A percentile compares a stretch with the other conserved stretches of the same genome.
phyloP scores from a whole-genome alignment of 2,888 invertebrate genomes.

The Tortricodes alternella region DNA sequence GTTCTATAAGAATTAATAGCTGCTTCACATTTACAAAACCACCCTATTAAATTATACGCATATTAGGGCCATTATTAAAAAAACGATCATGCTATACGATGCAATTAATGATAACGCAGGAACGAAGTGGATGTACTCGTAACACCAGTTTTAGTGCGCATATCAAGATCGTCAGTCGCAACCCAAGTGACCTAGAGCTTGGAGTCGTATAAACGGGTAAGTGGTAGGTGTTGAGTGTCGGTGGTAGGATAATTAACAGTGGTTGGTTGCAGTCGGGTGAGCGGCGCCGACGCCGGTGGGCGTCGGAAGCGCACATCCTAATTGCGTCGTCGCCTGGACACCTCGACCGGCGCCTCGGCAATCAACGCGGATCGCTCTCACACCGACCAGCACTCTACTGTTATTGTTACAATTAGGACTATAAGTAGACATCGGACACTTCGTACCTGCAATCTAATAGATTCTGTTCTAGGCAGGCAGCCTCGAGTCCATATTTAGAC shows the following conservation, averaged over 20 bases:
- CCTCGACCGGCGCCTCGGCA: slow-evolving; percentile 79
- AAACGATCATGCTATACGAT: slow-evolving; percentile 7
- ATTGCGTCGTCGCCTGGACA: slow-evolving; percentile 76
- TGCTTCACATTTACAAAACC: not conserved
- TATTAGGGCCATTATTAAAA: not conserved
- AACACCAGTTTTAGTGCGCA: slow-evolving; percentile 14
- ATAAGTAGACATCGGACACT: not conserved
- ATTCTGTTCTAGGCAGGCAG: not conserved
- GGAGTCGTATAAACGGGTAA: not conserved
- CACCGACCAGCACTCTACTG: slow-evolving; percentile 40
- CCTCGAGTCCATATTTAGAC: not conserved
- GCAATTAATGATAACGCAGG: slow-evolving; percentile 12
- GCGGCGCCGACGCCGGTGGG: slow-evolving; percentile 66
- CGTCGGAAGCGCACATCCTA: slow-evolving; percentile 81
- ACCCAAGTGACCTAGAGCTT: slow-evolving; percentile 11
- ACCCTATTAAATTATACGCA: not conserved
- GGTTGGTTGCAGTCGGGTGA: slow-evolving; percentile 69
- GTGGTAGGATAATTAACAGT: slow-evolving; percentile 67
- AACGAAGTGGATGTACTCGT: slow-evolving; percentile 8
- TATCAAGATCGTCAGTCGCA: slow-evolving; percentile 11
- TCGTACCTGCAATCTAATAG: not conserved
- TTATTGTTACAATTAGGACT: slow-evolving; percentile 1
- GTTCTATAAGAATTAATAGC: not conserved
- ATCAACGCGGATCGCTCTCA: slow-evolving; percentile 72
- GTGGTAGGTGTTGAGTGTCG: slow-evolving; percentile 45